Evolutionary conservation across 2,113 vertebrate genomes (phyloP), one percentile per base, ranked within the genome.

Genomic region (Nesospiza acunhae): DNA sequence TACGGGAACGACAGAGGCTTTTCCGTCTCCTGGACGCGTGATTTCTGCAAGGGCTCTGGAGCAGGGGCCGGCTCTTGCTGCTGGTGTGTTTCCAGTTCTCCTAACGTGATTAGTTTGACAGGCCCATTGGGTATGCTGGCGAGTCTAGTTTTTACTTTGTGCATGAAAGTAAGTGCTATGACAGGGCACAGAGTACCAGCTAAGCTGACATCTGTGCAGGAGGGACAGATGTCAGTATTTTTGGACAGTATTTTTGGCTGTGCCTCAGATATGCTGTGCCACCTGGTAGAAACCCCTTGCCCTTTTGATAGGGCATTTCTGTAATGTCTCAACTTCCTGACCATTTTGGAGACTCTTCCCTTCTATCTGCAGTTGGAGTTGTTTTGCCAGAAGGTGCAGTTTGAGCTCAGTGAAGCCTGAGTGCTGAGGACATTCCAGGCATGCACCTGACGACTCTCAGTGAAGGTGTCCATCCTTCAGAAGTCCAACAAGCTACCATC

Each of bases 31-130:
- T 93, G 75, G 62, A 39, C 66, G 88, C 35, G 0, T 88, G 90
- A 82, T 90, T 92, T 80, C 90, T 96, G 58, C 56, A 35, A 88
- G 83, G 28, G 81, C 84, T 82, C 62, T 62, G 84, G 78, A 96
- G 44, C 77, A 82, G n/a, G 53, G 87, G 70, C 84, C 0, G 0
- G 70, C 80, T 75, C 21, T 83, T 84, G 49, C 79, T 86, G 92
- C 91, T 96, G 91, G 70, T 90, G 69, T 83, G 87, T 93, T 93
- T 96, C 94, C 77, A 79, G 90, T 53, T 69, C 73, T 87, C 52
- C 64, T 94, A 96, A 93, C 24, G 0, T 80, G 87, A 96, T 95
- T 96, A 92, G 77, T 91, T 76, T 96, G 95, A 95, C 95, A 96
- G 96, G 70, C 93, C 80, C 88, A 85, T 66, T 87, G 94, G 91